Evolutionary conservation across 2,888 invertebrate species (phyloP).

Genomic region (Torymus auratus): DNA sequence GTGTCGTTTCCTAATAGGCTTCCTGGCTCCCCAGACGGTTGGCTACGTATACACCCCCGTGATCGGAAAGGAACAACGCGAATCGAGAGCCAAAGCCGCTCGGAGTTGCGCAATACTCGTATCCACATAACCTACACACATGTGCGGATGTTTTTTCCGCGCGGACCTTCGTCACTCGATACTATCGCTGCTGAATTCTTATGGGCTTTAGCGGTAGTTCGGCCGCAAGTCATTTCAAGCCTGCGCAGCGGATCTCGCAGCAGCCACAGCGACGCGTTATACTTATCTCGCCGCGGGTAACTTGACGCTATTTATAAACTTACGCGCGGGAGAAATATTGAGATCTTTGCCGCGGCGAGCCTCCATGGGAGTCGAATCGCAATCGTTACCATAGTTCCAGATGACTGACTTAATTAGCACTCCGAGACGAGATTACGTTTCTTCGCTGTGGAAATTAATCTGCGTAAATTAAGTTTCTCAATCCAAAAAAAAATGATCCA

Average conservation of each 20-base stretch:
- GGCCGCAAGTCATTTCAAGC: constrained; percentile 11
- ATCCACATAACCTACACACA: too few species aligned
- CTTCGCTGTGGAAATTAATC: not conserved
- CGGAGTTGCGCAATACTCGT: constrained; percentile 13
- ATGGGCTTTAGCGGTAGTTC: constrained; percentile 2
- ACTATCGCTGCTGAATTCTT: constrained; percentile 12
- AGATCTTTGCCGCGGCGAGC: not conserved
- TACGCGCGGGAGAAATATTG: not conserved
- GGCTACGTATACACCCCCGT: not conserved
- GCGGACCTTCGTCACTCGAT: constrained; percentile 21
- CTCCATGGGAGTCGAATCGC: not conserved
- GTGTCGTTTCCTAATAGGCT: not conserved
- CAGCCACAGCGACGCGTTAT: too few species aligned
- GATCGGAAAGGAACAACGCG: not conserved
- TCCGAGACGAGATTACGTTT: not conserved
- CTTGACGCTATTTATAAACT: too few species aligned
- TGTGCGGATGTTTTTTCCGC: constrained; percentile 7
- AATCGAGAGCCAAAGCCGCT: constrained; percentile 23
- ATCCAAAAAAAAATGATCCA: not conserved
- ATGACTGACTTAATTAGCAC: constrained; percentile 4
- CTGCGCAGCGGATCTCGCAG: not conserved
- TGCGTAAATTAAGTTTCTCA: not conserved
- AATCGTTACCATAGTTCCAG: not conserved
- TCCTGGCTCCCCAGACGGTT: not conserved
- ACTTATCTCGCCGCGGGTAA: too few species aligned